Evolutionary conservation across 2,113 vertebrate species (phyloP).

Genomic region (Nestor notabilis): DNA sequence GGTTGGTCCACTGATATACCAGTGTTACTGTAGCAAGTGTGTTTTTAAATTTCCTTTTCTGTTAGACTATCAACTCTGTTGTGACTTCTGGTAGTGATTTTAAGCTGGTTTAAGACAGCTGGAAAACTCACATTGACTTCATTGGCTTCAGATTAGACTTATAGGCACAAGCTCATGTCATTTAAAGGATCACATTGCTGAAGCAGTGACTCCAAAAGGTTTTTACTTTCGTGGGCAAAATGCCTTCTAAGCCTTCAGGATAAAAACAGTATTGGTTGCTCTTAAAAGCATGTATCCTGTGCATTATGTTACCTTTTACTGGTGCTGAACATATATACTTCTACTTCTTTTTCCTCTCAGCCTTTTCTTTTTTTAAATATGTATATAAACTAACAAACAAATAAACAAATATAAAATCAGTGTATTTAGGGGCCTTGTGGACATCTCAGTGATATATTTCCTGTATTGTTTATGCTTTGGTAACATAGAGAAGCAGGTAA

Average conservation of each 20-base stretch:
- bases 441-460: not conserved
- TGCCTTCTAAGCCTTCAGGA: not conserved
- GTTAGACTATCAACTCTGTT: not conserved
- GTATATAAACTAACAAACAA: not conserved
- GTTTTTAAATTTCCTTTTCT: slow-evolving; percentile 10
- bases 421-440: not conserved
- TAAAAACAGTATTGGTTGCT: not conserved
- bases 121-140: not conserved
- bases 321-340: not conserved
- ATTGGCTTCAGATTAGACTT: not conserved
- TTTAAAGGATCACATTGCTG: not conserved
- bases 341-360: not conserved
- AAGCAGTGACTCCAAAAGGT: not conserved
- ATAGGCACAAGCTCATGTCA: not conserved
- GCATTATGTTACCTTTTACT: not conserved
- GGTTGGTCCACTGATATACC: not conserved
- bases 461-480: not conserved
- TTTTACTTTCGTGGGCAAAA: not conserved
- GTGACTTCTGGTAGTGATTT: not conserved
- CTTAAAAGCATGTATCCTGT: not conserved
- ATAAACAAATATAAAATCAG: not conserved
- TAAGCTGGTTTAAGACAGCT: not conserved
- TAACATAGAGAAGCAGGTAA: not conserved
- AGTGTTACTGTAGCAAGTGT: not conserved
- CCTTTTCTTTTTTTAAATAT: not conserved